Conservation (phyloP, 2,888 invertebrate genomes). For the Dione vanillae region DNA sequence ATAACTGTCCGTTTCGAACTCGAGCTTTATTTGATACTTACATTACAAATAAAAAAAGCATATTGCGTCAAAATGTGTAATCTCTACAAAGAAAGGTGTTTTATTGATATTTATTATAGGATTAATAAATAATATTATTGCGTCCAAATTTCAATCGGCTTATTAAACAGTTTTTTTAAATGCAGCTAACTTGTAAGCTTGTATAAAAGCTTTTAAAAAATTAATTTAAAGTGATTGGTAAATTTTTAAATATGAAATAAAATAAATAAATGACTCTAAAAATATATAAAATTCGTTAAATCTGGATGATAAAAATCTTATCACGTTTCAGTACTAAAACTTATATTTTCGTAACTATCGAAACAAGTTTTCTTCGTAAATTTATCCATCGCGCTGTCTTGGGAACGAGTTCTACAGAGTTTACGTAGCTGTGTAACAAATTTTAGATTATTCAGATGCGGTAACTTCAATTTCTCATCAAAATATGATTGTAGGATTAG, state of each 20-base stretch:
- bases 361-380: constrained; percentile 38
- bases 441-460: constrained; percentile 30
- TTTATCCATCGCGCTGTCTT: constrained; percentile 35
- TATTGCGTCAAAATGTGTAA: too few species aligned
- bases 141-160: too few species aligned
- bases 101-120: too few species aligned
- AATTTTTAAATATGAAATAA: neutral
- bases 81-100: too few species aligned
- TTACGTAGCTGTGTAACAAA: constrained; percentile 23
- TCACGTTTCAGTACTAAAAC: constrained; percentile 39
- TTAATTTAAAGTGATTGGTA: too few species aligned
- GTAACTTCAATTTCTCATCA: neutral
- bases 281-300: neutral
- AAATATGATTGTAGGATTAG: too few species aligned
- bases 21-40: constrained; percentile 14
- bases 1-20: constrained; percentile 32
- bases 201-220: too few species aligned
- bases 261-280: neutral
- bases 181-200: too few species aligned
- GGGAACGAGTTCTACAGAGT: constrained; percentile 34
- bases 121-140: too few species aligned
- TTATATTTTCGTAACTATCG: constrained; percentile 39
- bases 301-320: constrained; percentile 23
- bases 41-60: neutral
- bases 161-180: too few species aligned